Base-by-base conservation (phyloP, 2,797 vertebrate genomes). In the Coregonus suidteri region DNA sequence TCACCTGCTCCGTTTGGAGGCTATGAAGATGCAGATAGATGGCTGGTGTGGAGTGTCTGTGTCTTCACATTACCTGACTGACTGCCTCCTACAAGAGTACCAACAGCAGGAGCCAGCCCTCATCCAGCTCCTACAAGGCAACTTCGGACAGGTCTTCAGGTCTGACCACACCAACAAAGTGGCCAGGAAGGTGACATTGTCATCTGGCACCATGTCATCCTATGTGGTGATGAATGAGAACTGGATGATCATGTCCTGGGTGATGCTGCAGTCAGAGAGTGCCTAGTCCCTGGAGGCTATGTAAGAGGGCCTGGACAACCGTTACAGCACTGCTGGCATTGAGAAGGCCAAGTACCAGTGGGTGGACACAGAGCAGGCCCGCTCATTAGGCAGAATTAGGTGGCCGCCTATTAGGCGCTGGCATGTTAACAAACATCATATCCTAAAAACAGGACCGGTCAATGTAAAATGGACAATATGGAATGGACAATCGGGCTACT, bases 211-310 rank as follows among this genome's bases (percentile, higher is more conserved):
- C 6, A 79, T 86, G 83, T 83, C 81, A 16, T 74, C 68, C 0
- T 81, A 83, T 35, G 74, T 74, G 0, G 18, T 83, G 2, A 82
- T 84, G 82, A 85, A 85, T 11, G 77, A 82, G 25, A 85, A 85
- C 77, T 83, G 82, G 81, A 84, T 87, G 78, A 82, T 84, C 62
- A 4, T 84, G 6, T 82, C 79, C 9, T 83, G 79, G 81, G 79
- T 77, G 47, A 81, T 81, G 81, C 25, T 84, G n/a, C 75, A 85
- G 74, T 85, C 75, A 6, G 80, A 82, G 74, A 31, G 18, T 14
- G 79, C 83, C 1, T 77, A 72, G 52, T 82, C 83, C 6, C 67
- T 87, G 71, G 52, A 78, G 71, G 78, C 80, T 1, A 74, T 83
- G 80, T 82, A 80, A 53, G 16, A 68, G 9, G 15, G 51, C 75